phyloP scores from a whole-genome alignment of 2,888 invertebrate genomes.

The Eupeodes luniger region DNA sequence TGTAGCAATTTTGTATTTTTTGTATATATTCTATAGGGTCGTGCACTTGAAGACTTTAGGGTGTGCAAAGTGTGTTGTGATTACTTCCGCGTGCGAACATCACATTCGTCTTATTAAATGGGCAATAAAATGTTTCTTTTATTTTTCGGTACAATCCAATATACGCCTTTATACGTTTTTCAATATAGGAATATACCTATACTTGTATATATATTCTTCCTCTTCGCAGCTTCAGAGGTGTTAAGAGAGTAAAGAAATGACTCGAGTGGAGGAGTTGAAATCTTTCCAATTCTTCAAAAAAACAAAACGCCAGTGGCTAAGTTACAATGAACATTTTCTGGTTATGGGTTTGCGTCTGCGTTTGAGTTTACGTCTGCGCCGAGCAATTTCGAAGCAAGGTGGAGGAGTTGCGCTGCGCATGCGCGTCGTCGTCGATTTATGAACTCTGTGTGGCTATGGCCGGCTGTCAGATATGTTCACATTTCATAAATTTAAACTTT shows the following conservation, averaged over 20 bases:
- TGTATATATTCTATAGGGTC: conserved; percentile 22
- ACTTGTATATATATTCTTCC: background rate
- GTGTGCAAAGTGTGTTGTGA: conserved; percentile 70
- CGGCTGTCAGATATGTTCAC: conserved; percentile 74
- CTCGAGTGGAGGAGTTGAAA: conserved; percentile 67
- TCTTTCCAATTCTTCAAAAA: conserved; percentile 68
- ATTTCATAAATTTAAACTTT: conserved; percentile 71
- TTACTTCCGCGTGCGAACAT: conserved; percentile 74
- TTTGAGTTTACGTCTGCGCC: background rate
- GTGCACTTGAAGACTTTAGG: conserved; percentile 58
- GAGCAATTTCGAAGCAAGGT: background rate
- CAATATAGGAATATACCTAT: background rate
- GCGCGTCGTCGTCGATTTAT: conserved; percentile 63
- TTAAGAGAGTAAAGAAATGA: conserved; percentile 40
- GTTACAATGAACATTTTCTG: conserved; percentile 50
- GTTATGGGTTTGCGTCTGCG: background rate
- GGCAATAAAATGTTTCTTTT: conserved; percentile 66
- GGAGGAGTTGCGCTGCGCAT: conserved; percentile 38
- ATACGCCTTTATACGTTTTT: background rate
- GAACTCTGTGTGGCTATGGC: conserved; percentile 69
- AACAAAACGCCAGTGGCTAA: conserved; percentile 70
- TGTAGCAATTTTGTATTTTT: conserved; percentile 32
- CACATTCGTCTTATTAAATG: conserved; percentile 70
- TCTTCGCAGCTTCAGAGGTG: conserved; percentile 23
- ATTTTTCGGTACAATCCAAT: conserved; percentile 27